These are phyloP conservation scores for Nasua narica DNA, from an alignment of 2,797 vertebrate species.

Conservation along the genomic window DNA sequence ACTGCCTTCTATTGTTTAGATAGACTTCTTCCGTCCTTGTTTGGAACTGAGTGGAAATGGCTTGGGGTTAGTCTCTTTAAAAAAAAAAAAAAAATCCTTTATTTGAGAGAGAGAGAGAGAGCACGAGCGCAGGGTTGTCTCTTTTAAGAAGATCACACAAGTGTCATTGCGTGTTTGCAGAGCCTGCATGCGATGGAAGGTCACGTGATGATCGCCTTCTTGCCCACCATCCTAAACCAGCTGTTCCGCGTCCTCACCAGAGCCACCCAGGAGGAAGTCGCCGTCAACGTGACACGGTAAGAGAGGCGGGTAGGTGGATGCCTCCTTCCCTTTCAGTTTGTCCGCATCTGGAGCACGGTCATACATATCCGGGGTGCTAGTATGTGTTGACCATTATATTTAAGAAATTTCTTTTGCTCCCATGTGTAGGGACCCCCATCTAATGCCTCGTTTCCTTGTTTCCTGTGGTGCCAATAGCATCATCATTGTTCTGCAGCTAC, in stretches of 20 bases:
- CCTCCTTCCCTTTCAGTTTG: neutral
- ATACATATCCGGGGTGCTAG: neutral
- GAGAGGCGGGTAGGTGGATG: neutral
- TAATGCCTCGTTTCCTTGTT: neutral
- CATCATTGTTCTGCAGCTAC: slow-evolving; percentile 21
- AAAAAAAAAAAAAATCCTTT: too few species aligned
- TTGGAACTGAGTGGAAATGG: neutral
- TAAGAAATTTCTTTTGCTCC: neutral
- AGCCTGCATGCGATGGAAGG: slow-evolving; percentile 98
- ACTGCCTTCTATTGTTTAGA: neutral
- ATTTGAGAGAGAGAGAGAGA: too few species aligned
- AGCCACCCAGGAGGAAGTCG: slow-evolving; percentile 94
- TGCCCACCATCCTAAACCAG: slow-evolving; percentile 96
- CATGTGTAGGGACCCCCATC: neutral
- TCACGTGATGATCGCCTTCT: slow-evolving; percentile 96
- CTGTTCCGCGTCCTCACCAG: slow-evolving; percentile 94
- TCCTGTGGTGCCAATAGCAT: neutral
- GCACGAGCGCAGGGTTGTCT: neutral
- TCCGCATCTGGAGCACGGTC: neutral
- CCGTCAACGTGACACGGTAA: slow-evolving; percentile 95
- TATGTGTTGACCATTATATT: neutral
- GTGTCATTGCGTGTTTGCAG: slow-evolving; percentile 78
- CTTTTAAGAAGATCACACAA: neutral
- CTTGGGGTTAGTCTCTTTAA: neutral
- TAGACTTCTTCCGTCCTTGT: neutral